Evolutionary conservation across 2,888 invertebrate genomes (phyloP).

Genomic region (Drosophila colorata): DNA sequence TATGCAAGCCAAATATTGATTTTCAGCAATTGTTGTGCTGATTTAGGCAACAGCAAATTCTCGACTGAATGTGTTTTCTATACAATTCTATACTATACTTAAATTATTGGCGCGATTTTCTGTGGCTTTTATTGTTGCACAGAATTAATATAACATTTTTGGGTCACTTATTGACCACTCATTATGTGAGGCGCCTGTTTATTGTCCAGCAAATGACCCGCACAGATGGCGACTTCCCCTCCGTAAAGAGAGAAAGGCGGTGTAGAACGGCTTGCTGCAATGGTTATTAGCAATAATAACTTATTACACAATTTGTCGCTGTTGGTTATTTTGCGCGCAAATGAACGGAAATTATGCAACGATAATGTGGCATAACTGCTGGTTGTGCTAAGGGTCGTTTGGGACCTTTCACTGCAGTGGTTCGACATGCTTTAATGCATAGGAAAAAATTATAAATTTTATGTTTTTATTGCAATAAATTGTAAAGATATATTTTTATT

Average conservation of each 20-base stretch:
- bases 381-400: neutral
- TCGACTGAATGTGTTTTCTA: slow-evolving; percentile 21
- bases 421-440: slow-evolving; percentile 10
- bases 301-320: slow-evolving; percentile 33
- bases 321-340: slow-evolving; percentile 48
- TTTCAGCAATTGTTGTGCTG: slow-evolving; percentile 45
- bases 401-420: slow-evolving; percentile 21
- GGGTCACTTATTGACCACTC: slow-evolving; percentile 63
- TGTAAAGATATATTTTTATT: too few relatives aligned
- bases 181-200: slow-evolving; percentile 37
- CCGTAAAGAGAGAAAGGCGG: too few relatives aligned
- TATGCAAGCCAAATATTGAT: slow-evolving; percentile 69
- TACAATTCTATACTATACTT: slow-evolving; percentile 9
- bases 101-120: too few relatives aligned
- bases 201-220: slow-evolving; percentile 57
- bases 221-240: slow-evolving; percentile 60
- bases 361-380: slow-evolving; percentile 56
- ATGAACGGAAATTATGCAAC: slow-evolving; percentile 73
- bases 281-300: slow-evolving; percentile 17
- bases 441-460: too few relatives aligned
- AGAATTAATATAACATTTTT: slow-evolving; percentile 71
- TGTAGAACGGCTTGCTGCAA: slow-evolving; percentile 31
- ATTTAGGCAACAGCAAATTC: slow-evolving; percentile 45
- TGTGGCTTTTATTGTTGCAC: slow-evolving; percentile 48
- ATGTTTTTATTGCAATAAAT: too few relatives aligned